Evolutionary conservation across 2,797 vertebrate genomes (phyloP), one percentile per base, ranked within the genome.

Genomic region (Poeciliopsis gracilis): DNA sequence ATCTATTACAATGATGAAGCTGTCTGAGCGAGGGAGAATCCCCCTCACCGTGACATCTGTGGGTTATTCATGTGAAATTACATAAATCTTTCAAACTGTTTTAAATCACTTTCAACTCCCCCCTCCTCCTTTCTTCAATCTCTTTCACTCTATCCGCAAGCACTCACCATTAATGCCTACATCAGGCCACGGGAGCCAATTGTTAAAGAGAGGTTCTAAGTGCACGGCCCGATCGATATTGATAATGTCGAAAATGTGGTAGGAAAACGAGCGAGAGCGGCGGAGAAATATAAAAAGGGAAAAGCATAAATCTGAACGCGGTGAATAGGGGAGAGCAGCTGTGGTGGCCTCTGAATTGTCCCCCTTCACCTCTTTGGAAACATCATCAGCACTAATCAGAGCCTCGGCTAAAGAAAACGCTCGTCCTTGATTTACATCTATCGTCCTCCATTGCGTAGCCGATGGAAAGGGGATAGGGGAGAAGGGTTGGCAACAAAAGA

Each of bases 21-120:
- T 75, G 80, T 81, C 79, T 81, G 73, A 43, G 76, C 4, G 74
- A 77, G 76, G 84, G 89, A 92, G 89, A 92, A 93, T 93, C 87
- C 81, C 82, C 78, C 82, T 80, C 84, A 81, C 85, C 51, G 67
- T 88, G 91, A 95, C 95, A 95, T 96, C 96, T 96, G 97, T 96
- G 96, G 96, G 97, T 97, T 97, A 97, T 98, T 98, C 97, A 97
- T 97, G 95, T 96, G 93, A 96, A 97, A 97, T 97, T 96, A 97
- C 96, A 97, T 96, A 97, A 97, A 97, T 96, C 96, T 97, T 96
- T 97, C 96, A 95, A 96, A 96, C 92, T 92, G 94, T 95, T 97
- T 97, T 97, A 97, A 98, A 97, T 97, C 96, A 96, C 95, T 91
- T 93, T 86, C 81, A n/a, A 77, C 80, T 93, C 82, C 67, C 73